phyloP scores from a whole-genome alignment of 2,113 vertebrate species.

The Ellobius talpinus region DNA sequence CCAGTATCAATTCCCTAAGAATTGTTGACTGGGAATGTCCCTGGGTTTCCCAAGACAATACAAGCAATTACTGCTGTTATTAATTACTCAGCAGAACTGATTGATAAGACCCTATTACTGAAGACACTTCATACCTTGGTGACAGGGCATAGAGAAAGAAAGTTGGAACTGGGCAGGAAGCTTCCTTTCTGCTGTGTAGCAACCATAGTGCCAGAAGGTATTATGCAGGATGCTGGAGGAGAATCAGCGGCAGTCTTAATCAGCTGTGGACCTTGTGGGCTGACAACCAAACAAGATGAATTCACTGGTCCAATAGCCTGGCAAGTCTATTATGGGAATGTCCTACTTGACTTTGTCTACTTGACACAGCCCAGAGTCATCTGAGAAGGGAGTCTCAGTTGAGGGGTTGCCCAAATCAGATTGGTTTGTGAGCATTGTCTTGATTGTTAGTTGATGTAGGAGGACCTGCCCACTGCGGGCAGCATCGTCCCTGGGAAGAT shows the following conservation, averaged over 20 bases:
- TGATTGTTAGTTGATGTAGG: not conserved
- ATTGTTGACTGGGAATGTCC: not conserved
- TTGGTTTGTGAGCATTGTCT: not conserved
- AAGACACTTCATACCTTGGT: not conserved
- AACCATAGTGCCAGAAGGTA: not conserved
- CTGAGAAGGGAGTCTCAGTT: not conserved
- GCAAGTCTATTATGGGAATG: not conserved
- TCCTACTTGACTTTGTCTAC: not conserved
- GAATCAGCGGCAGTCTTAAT: not conserved
- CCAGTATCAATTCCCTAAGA: not conserved
- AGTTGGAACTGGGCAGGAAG: not conserved
- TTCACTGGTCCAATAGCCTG: not conserved
- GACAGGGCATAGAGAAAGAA: not conserved
- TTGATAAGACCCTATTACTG: not conserved
- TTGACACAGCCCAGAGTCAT: not conserved
- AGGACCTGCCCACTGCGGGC: not conserved
- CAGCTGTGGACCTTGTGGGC: not conserved
- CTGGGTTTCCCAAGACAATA: not conserved
- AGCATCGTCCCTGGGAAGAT: not conserved
- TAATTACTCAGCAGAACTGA: not conserved
- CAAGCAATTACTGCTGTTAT: not conserved
- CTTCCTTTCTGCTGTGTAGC: not conserved
- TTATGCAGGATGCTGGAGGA: not conserved
- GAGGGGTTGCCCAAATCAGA: not conserved
- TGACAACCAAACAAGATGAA: not conserved